phyloP scores from a whole-genome alignment of 2,113 vertebrate species.

The Hemibagrus wyckioides region DNA sequence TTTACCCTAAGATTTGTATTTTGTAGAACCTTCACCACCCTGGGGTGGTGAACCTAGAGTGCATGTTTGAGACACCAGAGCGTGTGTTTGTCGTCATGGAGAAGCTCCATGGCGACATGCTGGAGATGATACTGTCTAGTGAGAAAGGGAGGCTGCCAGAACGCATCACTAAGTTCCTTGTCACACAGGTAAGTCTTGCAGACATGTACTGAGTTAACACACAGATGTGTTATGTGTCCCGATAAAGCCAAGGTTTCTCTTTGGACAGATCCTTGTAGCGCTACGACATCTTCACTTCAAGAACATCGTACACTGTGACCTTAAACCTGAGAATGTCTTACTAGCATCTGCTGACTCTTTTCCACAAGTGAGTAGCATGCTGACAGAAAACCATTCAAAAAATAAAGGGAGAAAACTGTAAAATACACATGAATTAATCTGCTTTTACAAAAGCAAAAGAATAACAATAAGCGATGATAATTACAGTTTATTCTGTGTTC shows the following conservation, averaged over 20 bases:
- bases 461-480: conserved; percentile 52
- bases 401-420: conserved; percentile 27
- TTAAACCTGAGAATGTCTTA: conserved; percentile 96
- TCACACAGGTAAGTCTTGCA: conserved; percentile 84
- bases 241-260: neutral
- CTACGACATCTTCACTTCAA: conserved; percentile 97
- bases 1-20: conserved; percentile 8
- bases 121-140: conserved; percentile 99
- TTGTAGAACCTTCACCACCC: conserved; percentile 91
- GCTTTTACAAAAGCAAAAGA: conserved; percentile 48
- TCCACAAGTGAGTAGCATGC: conserved; percentile 81
- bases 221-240: neutral
- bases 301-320: conserved; percentile 98
- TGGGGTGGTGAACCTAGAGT: conserved; percentile 96
- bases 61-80: conserved; percentile 98
- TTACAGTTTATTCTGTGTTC: conserved; percentile 47
- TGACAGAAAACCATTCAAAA: conserved; percentile 31
- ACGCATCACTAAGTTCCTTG: conserved; percentile 94
- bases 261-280: conserved; percentile 88
- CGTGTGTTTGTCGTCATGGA: conserved; percentile 99
- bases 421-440: conserved; percentile 53
- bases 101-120: conserved; percentile 98
- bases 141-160: conserved; percentile 97
- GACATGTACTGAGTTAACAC: neutral
- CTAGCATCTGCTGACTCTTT: conserved; percentile 92